Base-by-base conservation (phyloP, 2,797 vertebrate genomes). In the Gymnopithys bicolor region DNA sequence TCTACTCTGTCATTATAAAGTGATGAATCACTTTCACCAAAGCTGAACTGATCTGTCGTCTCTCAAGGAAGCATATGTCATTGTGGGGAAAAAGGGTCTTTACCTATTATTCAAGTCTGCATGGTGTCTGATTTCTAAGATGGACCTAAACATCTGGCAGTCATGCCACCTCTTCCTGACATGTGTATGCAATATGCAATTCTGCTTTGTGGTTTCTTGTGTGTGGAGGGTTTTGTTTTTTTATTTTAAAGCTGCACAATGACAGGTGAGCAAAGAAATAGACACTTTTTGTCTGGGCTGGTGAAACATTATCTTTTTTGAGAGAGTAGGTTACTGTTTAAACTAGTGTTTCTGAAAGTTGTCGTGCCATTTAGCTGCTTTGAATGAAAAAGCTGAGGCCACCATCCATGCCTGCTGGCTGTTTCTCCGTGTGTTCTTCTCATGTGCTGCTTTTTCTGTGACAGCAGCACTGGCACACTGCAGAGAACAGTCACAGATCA, bases 1-100 rank as follows among this genome's bases (percentile, higher is more conserved):
- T 90, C 64, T 94, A 66, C 73, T 76, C 86, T 94, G 94, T 94
- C 84, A 71, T 91, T 94, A 60, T 55, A 10, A 82, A 90, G 93
- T 84, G 87, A 93, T 96, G 96, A 97, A 96, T 97, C 96, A 94
- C 96, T 77, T 83, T 96, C 93, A 87, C 90, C 90, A 86, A 63
- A 94, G 87, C 90, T 93, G 91, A 94, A 74, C 74, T 77, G 56
- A 49, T 90, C 81, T 97, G 91, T 97, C 95, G 8, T 97, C 96
- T 97, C 96, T 96, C 97, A 91, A 94, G 91, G 79, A 88, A 94
- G 88, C 69, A 51, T 84, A 93, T 85, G 84, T 74, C 63, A 59
- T 37, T 85, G 55, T 46, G n/a, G 55, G 35, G 55, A 24, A 53
- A 63, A 62, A 2, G 15, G 64, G 45, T 68, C 82, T 93, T 84